A percentile compares a stretch with the other conserved stretches of the same genome.
Conservation (phyloP, 2,888 invertebrate genomes). For the Endotricha flammealis region DNA sequence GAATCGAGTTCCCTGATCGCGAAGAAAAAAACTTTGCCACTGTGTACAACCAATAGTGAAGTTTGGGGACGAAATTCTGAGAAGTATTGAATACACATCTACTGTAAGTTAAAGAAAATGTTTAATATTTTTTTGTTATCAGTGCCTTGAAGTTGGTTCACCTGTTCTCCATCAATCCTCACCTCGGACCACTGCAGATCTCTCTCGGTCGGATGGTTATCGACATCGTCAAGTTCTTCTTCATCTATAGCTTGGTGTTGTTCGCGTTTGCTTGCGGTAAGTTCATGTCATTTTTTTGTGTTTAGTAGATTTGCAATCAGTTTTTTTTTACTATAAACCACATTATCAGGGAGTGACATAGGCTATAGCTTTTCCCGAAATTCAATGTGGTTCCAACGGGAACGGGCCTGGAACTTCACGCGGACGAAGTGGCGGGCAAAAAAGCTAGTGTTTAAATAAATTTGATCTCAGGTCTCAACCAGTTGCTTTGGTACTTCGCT, state of each 20-base stretch:
- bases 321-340: not conserved
- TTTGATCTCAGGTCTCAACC: constrained; percentile 82
- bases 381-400: too few species aligned
- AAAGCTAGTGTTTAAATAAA: not conserved
- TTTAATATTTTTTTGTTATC: constrained; percentile 17
- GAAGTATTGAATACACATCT: too few species aligned
- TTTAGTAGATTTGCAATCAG: not conserved
- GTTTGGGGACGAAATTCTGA: too few species aligned
- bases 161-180: constrained; percentile 95
- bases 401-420: too few species aligned
- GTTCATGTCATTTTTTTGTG: constrained; percentile 24
- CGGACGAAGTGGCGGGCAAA: too few species aligned
- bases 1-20: too few species aligned
- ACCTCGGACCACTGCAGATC: constrained; percentile 94
- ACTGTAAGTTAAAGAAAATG: too few species aligned
- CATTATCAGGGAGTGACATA: too few species aligned
- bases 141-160: constrained; percentile 95
- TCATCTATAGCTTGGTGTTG: constrained; percentile 90
- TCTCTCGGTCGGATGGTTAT: constrained; percentile 93
- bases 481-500: constrained; percentile 96
- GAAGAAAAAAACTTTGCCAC: too few species aligned
- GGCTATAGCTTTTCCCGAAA: too few species aligned
- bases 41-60: too few species aligned
- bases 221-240: constrained; percentile 95
- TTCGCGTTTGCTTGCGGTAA: constrained; percentile 95